Conservation (phyloP, 2,888 invertebrate species). For the Masnerella sp. region DNA sequence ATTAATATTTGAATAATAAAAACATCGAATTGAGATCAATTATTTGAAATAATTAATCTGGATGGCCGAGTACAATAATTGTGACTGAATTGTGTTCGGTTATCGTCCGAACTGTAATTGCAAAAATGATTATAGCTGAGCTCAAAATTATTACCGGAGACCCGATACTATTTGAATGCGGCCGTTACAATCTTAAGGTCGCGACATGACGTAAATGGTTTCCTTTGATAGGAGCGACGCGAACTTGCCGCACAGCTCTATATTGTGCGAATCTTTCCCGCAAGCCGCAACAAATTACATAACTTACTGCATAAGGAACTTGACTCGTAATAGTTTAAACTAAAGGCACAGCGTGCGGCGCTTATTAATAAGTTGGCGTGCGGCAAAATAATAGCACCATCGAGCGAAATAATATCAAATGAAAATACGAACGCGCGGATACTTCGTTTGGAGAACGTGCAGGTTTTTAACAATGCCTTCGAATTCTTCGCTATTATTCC, state of each 20-base stretch:
- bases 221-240: slow-evolving; percentile 28
- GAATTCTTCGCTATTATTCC: slow-evolving; percentile 8
- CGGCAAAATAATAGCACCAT: slow-evolving; percentile 21
- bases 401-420: slow-evolving; percentile 16
- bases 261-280: slow-evolving; percentile 41
- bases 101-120: too few relatives aligned
- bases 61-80: too few relatives aligned
- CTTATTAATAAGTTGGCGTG: slow-evolving; percentile 37
- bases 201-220: too few relatives aligned
- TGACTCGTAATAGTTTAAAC: slow-evolving; percentile 47
- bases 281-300: slow-evolving; percentile 46
- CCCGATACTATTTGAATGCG: too few relatives aligned
- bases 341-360: slow-evolving; percentile 31
- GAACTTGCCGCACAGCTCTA: slow-evolving; percentile 27
- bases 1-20: too few relatives aligned
- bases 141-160: too few relatives aligned
- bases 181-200: too few relatives aligned
- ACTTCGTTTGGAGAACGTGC: slow-evolving; percentile 24
- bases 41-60: too few relatives aligned
- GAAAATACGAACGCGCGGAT: slow-evolving; percentile 14
- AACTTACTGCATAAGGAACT: slow-evolving; percentile 44
- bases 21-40: too few relatives aligned
- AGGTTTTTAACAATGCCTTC: slow-evolving; percentile 9
- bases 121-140: too few relatives aligned
- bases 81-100: too few relatives aligned